Evolutionary conservation across 2,113 vertebrate species (phyloP).

Genomic region (Macquaria australasica): DNA sequence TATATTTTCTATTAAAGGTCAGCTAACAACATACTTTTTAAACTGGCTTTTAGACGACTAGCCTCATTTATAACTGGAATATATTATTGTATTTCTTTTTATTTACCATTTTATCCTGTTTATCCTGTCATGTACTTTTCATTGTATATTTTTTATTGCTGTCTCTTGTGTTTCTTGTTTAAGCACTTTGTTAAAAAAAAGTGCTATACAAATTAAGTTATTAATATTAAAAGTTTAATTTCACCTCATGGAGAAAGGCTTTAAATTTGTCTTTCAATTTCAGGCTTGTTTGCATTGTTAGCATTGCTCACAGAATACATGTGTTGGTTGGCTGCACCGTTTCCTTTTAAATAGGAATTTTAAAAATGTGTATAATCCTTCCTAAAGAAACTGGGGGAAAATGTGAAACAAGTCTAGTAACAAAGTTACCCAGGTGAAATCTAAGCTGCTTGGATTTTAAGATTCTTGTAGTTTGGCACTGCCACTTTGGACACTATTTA

Average conservation of each 20-base stretch:
- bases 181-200: not conserved
- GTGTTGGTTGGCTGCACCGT: not conserved
- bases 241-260: not conserved
- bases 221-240: not conserved
- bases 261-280: not conserved
- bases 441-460: not conserved
- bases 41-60: not conserved
- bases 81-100: not conserved
- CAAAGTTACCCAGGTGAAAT: not conserved
- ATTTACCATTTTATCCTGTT: not conserved
- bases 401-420: not conserved
- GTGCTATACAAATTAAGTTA: not conserved
- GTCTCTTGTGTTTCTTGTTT: not conserved
- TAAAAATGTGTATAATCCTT: conserved; percentile 23
- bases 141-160: not conserved
- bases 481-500: not conserved
- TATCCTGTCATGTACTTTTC: too few relatives aligned
- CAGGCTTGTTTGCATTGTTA: conserved; percentile 18
- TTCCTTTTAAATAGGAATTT: conserved; percentile 13
- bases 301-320: conserved; percentile 22
- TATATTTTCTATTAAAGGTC: not conserved
- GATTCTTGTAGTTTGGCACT: not conserved
- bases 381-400: not conserved
- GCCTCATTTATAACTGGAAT: not conserved
- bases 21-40: not conserved